These are phyloP conservation scores for Triops longicaudatus DNA, from an alignment of 1,140 invertebrate genomes.

Conservation along the genomic window DNA sequence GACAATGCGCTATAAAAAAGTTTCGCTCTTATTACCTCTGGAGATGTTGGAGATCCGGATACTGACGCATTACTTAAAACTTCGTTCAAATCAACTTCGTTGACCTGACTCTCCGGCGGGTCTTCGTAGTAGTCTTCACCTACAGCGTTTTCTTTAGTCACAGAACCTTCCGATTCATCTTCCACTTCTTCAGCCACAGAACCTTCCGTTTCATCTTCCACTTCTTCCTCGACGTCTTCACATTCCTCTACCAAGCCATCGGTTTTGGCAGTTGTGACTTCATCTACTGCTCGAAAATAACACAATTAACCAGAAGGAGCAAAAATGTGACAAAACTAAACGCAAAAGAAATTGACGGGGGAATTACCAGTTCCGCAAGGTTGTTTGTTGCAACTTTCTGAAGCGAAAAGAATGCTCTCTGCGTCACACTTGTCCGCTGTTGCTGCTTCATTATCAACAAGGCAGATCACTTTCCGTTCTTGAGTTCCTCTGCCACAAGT, in stretches of 20 bases:
- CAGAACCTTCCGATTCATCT: conserved; percentile 37
- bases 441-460: conserved; percentile 58
- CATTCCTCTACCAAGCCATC: conserved; percentile 31
- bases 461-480: conserved; percentile 64
- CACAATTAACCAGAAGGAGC: neutral
- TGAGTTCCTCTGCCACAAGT: conserved; percentile 70
- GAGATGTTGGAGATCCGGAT: neutral
- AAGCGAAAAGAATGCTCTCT: conserved; percentile 51
- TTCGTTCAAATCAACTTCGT: too few species aligned
- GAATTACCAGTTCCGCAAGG: conserved; percentile 35
- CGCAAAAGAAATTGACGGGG: too few species aligned
- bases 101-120: too few species aligned
- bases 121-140: too few species aligned
- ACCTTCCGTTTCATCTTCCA: conserved; percentile 39
- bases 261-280: conserved; percentile 26
- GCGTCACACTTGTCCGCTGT: conserved; percentile 52
- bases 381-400: conserved; percentile 60
- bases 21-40: too few species aligned
- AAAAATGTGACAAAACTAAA: too few species aligned
- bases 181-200: conserved; percentile 35
- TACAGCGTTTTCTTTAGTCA: too few species aligned
- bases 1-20: too few species aligned
- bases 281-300: conserved; percentile 31
- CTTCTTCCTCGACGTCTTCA: conserved; percentile 37
- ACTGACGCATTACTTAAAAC: neutral